Percentiles rank a stretch among this genome's conserved stretches.
Conservation (phyloP, 1,140 invertebrate species). For the Drosophila oshimai region DNA sequence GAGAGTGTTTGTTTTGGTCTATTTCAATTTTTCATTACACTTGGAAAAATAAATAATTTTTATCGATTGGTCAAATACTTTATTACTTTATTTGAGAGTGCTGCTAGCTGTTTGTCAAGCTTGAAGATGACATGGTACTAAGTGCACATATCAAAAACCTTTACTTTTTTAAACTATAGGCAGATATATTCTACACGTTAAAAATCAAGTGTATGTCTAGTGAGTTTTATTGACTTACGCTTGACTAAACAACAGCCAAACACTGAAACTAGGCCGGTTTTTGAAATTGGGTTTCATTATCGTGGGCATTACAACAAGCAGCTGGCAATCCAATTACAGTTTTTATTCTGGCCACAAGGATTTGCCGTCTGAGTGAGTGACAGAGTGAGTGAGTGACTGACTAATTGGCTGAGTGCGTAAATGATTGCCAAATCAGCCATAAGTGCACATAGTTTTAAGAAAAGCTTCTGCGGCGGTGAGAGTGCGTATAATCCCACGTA, state of each 20-base stretch:
- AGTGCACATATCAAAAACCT: conserved; percentile 42
- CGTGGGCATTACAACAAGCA: conserved; percentile 43
- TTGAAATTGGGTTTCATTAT: conserved; percentile 39
- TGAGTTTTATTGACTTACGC: conserved; percentile 63
- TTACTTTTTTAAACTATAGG: conserved; percentile 29
- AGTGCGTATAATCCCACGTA: too few relatives aligned
- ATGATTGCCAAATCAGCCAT: too few relatives aligned
- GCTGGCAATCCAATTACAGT: conserved; percentile 59
- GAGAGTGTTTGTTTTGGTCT: conserved; percentile 34
- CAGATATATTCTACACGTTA: conserved; percentile 40
- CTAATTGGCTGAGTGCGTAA: conserved; percentile 17
- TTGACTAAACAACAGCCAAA: conserved; percentile 59
- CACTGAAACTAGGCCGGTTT: conserved; percentile 17
- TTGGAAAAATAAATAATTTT: conserved; percentile 36
- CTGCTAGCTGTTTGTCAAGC: conserved; percentile 29
- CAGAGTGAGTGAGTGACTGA: too few relatives aligned
- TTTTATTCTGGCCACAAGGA: conserved; percentile 35
- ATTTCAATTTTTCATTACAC: conserved; percentile 28
- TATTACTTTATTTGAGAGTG: conserved; percentile 48
- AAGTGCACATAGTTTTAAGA: too few relatives aligned
- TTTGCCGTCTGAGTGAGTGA: conserved; percentile 1
- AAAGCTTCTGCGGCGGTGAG: too few relatives aligned
- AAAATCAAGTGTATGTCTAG: conserved; percentile 7
- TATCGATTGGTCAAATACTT: conserved; percentile 56
- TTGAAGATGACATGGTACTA: conserved; percentile 7